Percentiles rank a stretch among this genome's conserved stretches.
Conservation (phyloP, 2,113 vertebrate genomes). For the Pseudorasbora parva region DNA sequence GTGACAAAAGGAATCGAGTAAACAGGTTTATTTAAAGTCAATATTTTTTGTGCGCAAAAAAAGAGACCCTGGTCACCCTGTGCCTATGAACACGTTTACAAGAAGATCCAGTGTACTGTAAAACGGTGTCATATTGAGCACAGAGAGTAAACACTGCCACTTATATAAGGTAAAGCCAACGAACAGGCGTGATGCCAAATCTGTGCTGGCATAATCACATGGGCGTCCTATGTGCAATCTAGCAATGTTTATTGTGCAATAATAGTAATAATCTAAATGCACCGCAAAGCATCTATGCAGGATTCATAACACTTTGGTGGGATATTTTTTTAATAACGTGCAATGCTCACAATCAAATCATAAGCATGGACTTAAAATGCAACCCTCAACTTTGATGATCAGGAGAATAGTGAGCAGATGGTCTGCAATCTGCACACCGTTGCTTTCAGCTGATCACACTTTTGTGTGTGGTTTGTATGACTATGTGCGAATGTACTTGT, state of each 20-base stretch:
- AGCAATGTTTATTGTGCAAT: not conserved
- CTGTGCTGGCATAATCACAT: not conserved
- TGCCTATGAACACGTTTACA: not conserved
- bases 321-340: not conserved
- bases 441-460: not conserved
- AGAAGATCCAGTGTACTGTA: not conserved
- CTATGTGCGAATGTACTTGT: not conserved
- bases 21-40: not conserved
- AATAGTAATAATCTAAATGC: not conserved
- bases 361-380: not conserved
- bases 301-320: not conserved
- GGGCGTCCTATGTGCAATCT: not conserved
- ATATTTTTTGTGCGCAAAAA: not conserved
- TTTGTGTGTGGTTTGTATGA: constrained; percentile 7
- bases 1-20: not conserved
- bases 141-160: constrained; percentile 1
- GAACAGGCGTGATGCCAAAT: not conserved
- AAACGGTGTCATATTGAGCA: not conserved
- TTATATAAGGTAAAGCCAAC: not conserved
- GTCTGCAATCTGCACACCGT: not conserved
- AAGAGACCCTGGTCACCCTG: not conserved
- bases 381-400: not conserved
- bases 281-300: not conserved
- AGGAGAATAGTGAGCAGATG: constrained; percentile 1
- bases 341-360: too few species aligned